Conservation (phyloP, 1,140 invertebrate species). For the Hetaerina americana region DNA sequence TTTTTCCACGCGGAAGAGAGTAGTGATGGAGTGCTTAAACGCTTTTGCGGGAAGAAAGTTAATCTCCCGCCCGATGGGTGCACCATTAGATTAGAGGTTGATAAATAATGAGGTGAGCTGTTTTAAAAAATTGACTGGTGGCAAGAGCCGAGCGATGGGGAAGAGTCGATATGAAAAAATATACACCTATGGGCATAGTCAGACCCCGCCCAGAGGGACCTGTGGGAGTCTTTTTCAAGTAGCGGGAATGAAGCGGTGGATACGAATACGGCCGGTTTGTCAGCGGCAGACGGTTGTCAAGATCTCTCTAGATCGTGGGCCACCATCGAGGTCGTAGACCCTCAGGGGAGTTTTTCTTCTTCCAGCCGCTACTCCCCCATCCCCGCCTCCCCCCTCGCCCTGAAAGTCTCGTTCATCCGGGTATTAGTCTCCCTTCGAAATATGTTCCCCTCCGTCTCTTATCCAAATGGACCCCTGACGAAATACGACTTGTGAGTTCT, state of each 20-base stretch:
- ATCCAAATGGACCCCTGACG: too few relatives aligned
- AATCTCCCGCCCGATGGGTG: background rate
- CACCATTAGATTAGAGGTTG: background rate
- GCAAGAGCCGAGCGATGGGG: background rate
- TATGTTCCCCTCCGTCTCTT: too few relatives aligned
- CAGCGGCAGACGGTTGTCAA: background rate
- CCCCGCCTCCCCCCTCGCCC: background rate
- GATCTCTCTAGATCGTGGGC: background rate
- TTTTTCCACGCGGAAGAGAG: too few relatives aligned
- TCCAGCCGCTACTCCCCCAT: background rate
- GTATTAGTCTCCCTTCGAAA: background rate
- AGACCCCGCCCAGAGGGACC: background rate
- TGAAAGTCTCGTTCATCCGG: background rate
- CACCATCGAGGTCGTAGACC: background rate
- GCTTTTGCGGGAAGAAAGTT: background rate
- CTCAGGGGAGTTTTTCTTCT: too few relatives aligned
- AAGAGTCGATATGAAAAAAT: background rate
- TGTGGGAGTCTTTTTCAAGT: background rate
- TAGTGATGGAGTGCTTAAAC: background rate
- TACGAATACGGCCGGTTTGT: background rate
- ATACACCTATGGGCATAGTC: too few relatives aligned
- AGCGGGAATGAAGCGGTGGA: background rate
- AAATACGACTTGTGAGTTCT: too few relatives aligned
- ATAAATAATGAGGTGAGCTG: background rate
- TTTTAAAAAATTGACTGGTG: background rate